Evolutionary conservation across 2,113 vertebrate species (phyloP).

Genomic region (Datnioides undecimradiatus): DNA sequence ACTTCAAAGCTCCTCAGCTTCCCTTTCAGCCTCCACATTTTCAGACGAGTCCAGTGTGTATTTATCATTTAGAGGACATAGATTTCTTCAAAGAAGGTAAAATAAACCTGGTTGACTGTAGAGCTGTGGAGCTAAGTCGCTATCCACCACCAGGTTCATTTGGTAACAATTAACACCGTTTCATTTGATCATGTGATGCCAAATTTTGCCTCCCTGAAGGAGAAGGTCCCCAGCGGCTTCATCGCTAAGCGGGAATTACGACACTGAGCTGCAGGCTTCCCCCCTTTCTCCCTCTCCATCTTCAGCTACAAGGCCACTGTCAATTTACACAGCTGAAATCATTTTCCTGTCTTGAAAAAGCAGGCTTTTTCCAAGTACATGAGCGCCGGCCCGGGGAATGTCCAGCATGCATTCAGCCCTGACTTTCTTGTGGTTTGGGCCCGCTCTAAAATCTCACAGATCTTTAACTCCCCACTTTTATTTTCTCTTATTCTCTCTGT

Average conservation of each 20-base stretch:
- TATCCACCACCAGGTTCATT: slow-evolving; percentile 60
- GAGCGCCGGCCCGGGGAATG: slow-evolving; percentile 62
- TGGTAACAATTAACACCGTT: slow-evolving; percentile 75
- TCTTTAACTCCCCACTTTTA: slow-evolving; percentile 61
- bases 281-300: slow-evolving; percentile 65
- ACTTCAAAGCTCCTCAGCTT: slow-evolving; percentile 45
- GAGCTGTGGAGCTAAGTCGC: slow-evolving; percentile 17
- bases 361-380: slow-evolving; percentile 60
- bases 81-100: slow-evolving; percentile 59
- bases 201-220: slow-evolving; percentile 33
- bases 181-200: slow-evolving; percentile 65
- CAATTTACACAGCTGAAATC: slow-evolving; percentile 82
- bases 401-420: slow-evolving; percentile 69
- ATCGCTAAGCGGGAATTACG: slow-evolving; percentile 69
- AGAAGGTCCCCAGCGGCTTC: slow-evolving; percentile 51
- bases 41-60: slow-evolving; percentile 19
- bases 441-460: slow-evolving; percentile 79
- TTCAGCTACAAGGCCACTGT: slow-evolving; percentile 80
- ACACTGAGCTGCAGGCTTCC: slow-evolving; percentile 63
- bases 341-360: slow-evolving; percentile 78
- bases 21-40: slow-evolving; percentile 23
- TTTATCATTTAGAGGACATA: slow-evolving; percentile 58
- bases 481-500: slow-evolving; percentile 55
- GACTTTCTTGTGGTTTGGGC: slow-evolving; percentile 80
- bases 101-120: slow-evolving; percentile 57